Conservation (phyloP, 2,797 vertebrate genomes). For the Tangara arthus region DNA sequence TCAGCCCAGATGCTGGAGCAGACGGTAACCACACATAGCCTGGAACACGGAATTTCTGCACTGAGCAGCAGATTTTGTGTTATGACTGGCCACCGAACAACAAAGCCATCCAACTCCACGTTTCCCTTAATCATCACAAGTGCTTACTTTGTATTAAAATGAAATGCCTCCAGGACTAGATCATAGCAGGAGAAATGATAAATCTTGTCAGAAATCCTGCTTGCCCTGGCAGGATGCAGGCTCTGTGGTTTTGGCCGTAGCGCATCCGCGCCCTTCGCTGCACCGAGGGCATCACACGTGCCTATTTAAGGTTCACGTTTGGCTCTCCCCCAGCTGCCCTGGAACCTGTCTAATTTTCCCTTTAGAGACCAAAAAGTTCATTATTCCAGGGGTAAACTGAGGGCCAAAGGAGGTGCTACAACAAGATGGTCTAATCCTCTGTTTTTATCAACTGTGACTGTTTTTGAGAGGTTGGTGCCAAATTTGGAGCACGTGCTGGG, state of each 20-base stretch:
- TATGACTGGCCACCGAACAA: slow-evolving; percentile 60
- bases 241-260: slow-evolving; percentile 1
- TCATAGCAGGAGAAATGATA: slow-evolving; percentile 39
- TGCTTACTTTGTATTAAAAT: slow-evolving; percentile 58
- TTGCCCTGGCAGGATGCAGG: background rate
- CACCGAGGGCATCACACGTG: background rate
- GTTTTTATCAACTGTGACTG: accelerated
- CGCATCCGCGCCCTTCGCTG: accelerated
- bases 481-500: accelerated
- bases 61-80: slow-evolving; percentile 55
- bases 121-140: slow-evolving; percentile 60
- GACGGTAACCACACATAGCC: background rate
- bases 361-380: background rate
- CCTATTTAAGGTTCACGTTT: background rate
- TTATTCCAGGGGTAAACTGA: background rate
- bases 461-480: background rate
- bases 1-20: slow-evolving; percentile 11
- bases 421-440: background rate
- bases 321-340: background rate
- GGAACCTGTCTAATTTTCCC: background rate
- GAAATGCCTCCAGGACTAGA: slow-evolving; percentile 54
- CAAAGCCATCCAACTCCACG: slow-evolving; percentile 25
- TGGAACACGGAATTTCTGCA: background rate
- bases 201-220: slow-evolving; percentile 44
- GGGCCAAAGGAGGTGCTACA: background rate